Evolutionary conservation across 2,797 vertebrate genomes (phyloP).

Genomic region (Poeciliopsis presidionis): DNA sequence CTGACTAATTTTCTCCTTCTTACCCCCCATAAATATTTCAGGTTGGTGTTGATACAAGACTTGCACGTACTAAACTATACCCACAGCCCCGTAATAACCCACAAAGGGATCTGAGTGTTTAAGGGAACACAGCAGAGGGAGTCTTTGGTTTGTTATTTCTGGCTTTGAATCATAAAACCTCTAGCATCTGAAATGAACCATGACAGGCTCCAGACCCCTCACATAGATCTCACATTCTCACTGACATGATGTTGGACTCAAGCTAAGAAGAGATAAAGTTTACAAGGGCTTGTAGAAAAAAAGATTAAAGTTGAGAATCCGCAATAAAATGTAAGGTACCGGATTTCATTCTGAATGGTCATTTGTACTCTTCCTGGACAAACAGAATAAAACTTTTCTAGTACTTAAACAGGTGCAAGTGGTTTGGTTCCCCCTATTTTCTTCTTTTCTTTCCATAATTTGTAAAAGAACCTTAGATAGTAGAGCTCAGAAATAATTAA

Average conservation of each 20-base stretch:
- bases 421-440: not conserved
- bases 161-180: conserved; percentile 62
- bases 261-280: conserved; percentile 25
- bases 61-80: conserved; percentile 26
- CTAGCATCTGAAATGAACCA: conserved; percentile 51
- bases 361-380: not conserved
- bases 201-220: conserved; percentile 39
- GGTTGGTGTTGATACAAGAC: conserved; percentile 49
- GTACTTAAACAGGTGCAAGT: not conserved
- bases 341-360: not conserved
- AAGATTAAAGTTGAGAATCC: conserved; percentile 6
- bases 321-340: not conserved
- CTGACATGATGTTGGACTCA: conserved; percentile 48
- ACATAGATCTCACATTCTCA: conserved; percentile 39
- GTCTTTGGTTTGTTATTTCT: conserved; percentile 70
- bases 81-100: conserved; percentile 43
- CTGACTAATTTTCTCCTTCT: not conserved
- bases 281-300: conserved; percentile 15
- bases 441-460: not conserved
- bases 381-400: not conserved
- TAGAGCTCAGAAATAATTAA: not conserved
- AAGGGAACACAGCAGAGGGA: conserved; percentile 54
- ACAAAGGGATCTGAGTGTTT: conserved; percentile 54
- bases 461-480: not conserved
- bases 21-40: conserved; percentile 42